These are phyloP conservation scores for Centropyge bicolor DNA, from an alignment of 2,797 vertebrate genomes.

Conservation along the genomic window DNA sequence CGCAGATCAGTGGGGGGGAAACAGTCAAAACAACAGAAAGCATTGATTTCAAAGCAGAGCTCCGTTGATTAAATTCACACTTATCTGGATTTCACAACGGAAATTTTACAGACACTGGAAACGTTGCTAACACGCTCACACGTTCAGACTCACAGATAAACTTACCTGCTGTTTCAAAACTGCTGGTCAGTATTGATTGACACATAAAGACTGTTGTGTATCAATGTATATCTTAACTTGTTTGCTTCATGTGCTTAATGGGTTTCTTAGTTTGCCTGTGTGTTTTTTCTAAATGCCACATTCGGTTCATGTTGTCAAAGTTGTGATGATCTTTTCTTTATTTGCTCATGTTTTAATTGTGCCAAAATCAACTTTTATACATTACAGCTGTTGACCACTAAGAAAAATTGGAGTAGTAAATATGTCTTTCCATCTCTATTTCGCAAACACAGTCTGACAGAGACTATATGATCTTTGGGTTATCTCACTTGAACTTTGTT, in stretches of 20 bases:
- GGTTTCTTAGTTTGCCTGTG: no score
- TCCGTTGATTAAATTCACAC: background rate
- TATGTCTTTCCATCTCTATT: background rate
- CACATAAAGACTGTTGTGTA: background rate
- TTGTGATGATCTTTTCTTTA: no score
- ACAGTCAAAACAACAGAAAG: background rate
- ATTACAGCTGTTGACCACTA: background rate
- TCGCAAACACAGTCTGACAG: no score
- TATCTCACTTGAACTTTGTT: no score
- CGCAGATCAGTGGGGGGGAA: background rate
- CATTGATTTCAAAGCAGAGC: slow-evolving; percentile 32
- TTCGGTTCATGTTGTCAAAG: no score
- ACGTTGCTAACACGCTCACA: background rate
- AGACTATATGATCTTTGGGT: background rate
- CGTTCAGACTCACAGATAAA: background rate
- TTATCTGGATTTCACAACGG: background rate
- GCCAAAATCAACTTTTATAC: background rate
- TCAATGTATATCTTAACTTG: no score
- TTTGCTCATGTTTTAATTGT: background rate
- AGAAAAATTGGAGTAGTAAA: no score
- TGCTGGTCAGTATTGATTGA: background rate
- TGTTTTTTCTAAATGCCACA: background rate
- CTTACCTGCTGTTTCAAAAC: background rate
- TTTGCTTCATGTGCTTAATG: no score
- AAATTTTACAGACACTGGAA: background rate